Percentiles rank a stretch among this genome's conserved stretches.
phyloP scores from a whole-genome alignment of 2,797 vertebrate genomes.

The Serranus cabrilla region DNA sequence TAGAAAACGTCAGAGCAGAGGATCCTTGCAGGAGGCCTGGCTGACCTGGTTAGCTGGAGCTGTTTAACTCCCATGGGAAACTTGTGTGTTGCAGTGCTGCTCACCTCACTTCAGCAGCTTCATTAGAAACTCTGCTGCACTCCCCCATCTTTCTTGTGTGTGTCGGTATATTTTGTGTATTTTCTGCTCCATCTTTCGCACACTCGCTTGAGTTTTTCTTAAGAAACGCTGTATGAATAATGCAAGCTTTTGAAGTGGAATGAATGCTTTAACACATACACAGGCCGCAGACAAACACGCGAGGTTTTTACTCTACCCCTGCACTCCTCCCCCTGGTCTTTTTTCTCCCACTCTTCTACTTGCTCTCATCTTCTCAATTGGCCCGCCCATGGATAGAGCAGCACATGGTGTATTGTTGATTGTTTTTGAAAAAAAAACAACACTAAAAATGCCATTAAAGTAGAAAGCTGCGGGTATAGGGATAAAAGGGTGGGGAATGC shows the following conservation, averaged over 20 bases:
- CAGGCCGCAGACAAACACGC: constrained; percentile 31
- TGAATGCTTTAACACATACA: constrained; percentile 51
- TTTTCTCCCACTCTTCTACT: constrained; percentile 22
- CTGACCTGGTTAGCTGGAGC: constrained; percentile 59
- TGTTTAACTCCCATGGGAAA: constrained; percentile 42
- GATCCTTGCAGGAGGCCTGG: constrained; percentile 35
- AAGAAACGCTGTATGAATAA: constrained; percentile 63
- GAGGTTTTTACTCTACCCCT: constrained; percentile 51
- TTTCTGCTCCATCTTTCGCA: constrained; percentile 30
- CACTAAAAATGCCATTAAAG: constrained; percentile 41
- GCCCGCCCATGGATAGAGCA: constrained; percentile 24
- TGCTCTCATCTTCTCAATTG: constrained; percentile 32
- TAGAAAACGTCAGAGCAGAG: constrained; percentile 14
- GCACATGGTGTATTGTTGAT: constrained; percentile 36
- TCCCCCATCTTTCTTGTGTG: constrained; percentile 4
- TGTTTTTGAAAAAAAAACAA: neutral
- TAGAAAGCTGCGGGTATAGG: constrained; percentile 27
- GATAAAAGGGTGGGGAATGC: constrained; percentile 44
- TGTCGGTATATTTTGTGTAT: constrained; percentile 33
- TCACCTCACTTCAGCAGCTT: constrained; percentile 43
- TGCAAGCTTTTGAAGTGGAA: constrained; percentile 53
- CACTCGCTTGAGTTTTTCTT: constrained; percentile 42
- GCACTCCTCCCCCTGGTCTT: constrained; percentile 10
- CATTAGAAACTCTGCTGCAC: constrained; percentile 44
- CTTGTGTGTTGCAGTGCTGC: constrained; percentile 26